Evolutionary conservation across 2,113 vertebrate genomes (phyloP).

Genomic region (Sterna hirundo): DNA sequence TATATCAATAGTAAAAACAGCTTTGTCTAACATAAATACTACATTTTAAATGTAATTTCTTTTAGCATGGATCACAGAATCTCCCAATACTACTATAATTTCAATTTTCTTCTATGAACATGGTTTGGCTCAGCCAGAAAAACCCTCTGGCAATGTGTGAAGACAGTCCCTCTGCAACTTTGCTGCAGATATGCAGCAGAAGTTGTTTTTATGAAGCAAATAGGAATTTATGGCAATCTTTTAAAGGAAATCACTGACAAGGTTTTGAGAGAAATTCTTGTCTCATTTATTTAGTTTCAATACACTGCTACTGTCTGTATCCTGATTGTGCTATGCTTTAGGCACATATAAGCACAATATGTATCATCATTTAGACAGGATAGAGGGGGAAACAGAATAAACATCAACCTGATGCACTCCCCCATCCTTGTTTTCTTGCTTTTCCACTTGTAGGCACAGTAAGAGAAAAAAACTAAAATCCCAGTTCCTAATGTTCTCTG

Average conservation of each 20-base stretch:
- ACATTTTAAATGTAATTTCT: neutral
- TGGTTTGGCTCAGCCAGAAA: neutral
- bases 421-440: neutral
- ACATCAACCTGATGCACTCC: neutral
- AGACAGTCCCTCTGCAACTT: neutral
- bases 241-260: conserved; percentile 1
- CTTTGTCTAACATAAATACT: neutral
- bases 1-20: neutral
- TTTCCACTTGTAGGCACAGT: neutral
- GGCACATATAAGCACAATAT: neutral
- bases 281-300: conserved; percentile 19
- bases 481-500: neutral
- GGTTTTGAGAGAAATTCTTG: neutral
- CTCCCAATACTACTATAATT: neutral
- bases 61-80: neutral
- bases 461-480: neutral
- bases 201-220: conserved; percentile 25
- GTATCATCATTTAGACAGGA: conserved; percentile 15
- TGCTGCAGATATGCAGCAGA: neutral
- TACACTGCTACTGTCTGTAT: neutral
- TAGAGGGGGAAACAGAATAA: neutral
- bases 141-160: neutral
- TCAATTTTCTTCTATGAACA: neutral
- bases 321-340: neutral
- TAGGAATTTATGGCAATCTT: conserved; percentile 1